phyloP scores from a whole-genome alignment of 2,797 vertebrate species.

The Heliangelus exortis region DNA sequence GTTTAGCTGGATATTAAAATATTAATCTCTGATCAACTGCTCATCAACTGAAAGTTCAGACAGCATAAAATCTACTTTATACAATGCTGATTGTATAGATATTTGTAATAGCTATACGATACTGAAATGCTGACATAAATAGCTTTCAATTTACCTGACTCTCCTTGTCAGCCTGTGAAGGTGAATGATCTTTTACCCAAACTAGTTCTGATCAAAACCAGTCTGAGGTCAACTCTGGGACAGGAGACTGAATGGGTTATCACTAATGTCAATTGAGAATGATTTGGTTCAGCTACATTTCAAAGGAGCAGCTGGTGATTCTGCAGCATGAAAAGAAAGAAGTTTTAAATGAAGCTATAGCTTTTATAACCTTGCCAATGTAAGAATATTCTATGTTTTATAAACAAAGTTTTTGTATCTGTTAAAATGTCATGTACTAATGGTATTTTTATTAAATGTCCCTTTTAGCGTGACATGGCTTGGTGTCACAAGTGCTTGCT shows the following conservation, averaged over 20 bases:
- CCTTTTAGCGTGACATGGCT: not conserved
- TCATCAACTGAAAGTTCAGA: not conserved
- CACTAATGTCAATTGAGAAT: not conserved
- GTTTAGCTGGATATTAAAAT: not conserved
- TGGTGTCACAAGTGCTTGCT: not conserved
- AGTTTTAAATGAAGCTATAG: not conserved
- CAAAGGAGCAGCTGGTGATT: constrained; percentile 31
- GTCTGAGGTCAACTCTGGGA: constrained; percentile 47
- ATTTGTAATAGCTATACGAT: not conserved
- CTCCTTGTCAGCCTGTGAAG: constrained; percentile 56
- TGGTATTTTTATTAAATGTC: not conserved
- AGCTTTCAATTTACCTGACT: constrained; percentile 49
- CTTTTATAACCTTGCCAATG: not conserved
- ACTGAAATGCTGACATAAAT: constrained; percentile 33
- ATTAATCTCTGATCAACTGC: constrained; percentile 21
- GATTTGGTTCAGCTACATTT: constrained; percentile 60
- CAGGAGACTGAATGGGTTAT: constrained; percentile 59
- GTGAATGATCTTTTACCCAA: constrained; percentile 39
- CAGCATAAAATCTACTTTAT: not conserved
- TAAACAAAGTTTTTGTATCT: not conserved
- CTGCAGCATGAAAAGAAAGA: constrained; percentile 42
- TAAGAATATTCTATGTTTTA: not conserved
- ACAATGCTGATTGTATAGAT: constrained; percentile 14
- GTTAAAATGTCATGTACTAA: not conserved
- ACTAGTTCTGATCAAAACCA: constrained; percentile 63